Evolutionary conservation across 2,797 vertebrate species (phyloP), one percentile per base, ranked within the genome.

Genomic region (Cryptoprocta ferox): DNA sequence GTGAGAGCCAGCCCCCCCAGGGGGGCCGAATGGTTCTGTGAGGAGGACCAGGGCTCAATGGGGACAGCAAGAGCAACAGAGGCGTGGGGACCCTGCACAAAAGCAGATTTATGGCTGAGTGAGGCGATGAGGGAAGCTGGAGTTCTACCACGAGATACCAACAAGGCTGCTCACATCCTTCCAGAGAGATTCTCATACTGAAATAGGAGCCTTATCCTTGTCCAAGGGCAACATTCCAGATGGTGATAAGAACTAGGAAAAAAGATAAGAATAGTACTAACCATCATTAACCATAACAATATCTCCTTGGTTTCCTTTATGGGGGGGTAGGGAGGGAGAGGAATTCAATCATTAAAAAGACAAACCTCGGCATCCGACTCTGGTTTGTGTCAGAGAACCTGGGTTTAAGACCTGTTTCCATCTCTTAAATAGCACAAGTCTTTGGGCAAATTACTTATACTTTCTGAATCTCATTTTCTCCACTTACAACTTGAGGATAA

Each of bases 351-450:
- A 68, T 50, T 68, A 68, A 80, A 19, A 79, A 96, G 78, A 75
- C 53, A 18, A 26, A 35, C 37, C 48, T 92, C 39, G 32, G 85
- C 39, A 78, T 78, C 59, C 61, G 13, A 18, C 26, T 82, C 73
- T 92, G 68, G 92, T 50, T 85, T 78, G 2, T 80, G 82, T 93
- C 94, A 83, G 73, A 68, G 89, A 87, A 92, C 32, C 5, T 24
- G 24, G n/a, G 76, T 42, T 53, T 61, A 50, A 63, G 45, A 30
- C 19, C 63, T 4, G 68, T 30, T 78, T 63, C 78, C 19, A 8
- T 26, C 56, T 82, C 66, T 85, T 19, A 3, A 50, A 50, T 0
- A 42, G 61, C 71, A 30, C 0, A 32, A 61, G 59, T 30, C 35
- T n/a, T 11, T 48, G 61, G 45, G 32, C 12, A 28, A 50, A 66